These are phyloP conservation scores for Temnothorax ravouxi DNA, from an alignment of 2,888 invertebrate species.

Conservation along the genomic window DNA sequence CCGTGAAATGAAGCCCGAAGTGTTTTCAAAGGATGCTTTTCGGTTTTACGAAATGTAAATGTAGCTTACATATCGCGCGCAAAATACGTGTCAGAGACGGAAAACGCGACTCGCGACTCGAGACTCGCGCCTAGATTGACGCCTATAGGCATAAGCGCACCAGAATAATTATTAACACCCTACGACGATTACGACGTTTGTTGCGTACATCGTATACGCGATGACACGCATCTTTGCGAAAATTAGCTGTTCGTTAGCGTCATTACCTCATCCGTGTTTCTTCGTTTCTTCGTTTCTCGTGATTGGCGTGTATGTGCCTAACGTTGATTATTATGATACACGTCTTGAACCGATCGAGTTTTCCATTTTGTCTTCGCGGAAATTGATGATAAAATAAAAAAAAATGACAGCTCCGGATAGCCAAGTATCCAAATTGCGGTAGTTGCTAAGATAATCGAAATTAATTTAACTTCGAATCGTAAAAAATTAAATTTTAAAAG, in stretches of 20 bases:
- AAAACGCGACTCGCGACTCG: background rate
- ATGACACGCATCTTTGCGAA: conserved; percentile 40
- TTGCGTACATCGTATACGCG: background rate
- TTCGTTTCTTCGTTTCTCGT: background rate
- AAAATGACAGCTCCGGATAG: background rate
- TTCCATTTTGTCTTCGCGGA: background rate
- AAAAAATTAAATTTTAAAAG: background rate
- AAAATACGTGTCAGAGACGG: background rate
- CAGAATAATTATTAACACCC: conserved; percentile 26
- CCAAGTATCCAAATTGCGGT: background rate
- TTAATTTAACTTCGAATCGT: background rate
- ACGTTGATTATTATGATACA: background rate
- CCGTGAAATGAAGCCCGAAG: background rate
- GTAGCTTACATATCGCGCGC: background rate
- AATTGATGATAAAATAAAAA: background rate
- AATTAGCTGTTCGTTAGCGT: conserved; percentile 19
- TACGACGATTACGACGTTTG: conserved; percentile 18
- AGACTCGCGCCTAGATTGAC: conserved; percentile 6
- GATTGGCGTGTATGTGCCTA: background rate
- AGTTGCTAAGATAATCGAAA: background rate
- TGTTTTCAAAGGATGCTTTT: conserved; percentile 29
- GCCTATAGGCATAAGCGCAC: background rate
- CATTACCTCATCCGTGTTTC: conserved; percentile 5
- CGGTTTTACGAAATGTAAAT: conserved; percentile 9
- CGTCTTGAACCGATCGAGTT: background rate